These are phyloP conservation scores for Leucania comma DNA, from an alignment of 2,888 invertebrate genomes.

Conservation along the genomic window DNA sequence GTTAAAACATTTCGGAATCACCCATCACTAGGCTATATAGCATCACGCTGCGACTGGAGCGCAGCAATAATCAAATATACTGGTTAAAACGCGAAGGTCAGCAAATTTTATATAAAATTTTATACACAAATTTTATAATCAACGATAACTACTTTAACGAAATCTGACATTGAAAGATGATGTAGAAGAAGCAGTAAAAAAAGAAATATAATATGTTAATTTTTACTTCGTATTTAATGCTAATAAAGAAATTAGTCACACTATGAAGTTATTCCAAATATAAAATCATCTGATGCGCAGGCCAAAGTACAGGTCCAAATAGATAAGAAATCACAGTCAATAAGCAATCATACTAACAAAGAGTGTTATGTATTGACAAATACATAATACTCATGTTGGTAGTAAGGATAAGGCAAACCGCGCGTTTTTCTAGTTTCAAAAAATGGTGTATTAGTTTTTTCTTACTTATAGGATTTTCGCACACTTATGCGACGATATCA, in stretches of 20 bases:
- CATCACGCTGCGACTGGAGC: too few species aligned
- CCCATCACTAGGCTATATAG: too few species aligned
- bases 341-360: constrained; percentile 25
- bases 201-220: neutral
- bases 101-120: too few species aligned
- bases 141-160: neutral
- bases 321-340: constrained; percentile 33
- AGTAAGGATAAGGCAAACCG: neutral
- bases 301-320: constrained; percentile 38
- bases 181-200: neutral
- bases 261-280: constrained; percentile 1
- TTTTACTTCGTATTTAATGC: constrained; percentile 3
- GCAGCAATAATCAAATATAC: too few species aligned
- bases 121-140: neutral
- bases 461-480: too few species aligned
- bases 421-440: too few species aligned
- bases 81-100: too few species aligned
- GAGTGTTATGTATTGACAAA: neutral
- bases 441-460: too few species aligned
- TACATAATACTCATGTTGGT: too few species aligned
- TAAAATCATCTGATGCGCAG: constrained; percentile 27
- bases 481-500: too few species aligned
- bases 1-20: too few species aligned
- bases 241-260: constrained; percentile 28
- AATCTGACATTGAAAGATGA: neutral